These are phyloP conservation scores for Hoplostethus mediterraneus DNA, from an alignment of 2,797 vertebrate genomes.

Conservation along the genomic window DNA sequence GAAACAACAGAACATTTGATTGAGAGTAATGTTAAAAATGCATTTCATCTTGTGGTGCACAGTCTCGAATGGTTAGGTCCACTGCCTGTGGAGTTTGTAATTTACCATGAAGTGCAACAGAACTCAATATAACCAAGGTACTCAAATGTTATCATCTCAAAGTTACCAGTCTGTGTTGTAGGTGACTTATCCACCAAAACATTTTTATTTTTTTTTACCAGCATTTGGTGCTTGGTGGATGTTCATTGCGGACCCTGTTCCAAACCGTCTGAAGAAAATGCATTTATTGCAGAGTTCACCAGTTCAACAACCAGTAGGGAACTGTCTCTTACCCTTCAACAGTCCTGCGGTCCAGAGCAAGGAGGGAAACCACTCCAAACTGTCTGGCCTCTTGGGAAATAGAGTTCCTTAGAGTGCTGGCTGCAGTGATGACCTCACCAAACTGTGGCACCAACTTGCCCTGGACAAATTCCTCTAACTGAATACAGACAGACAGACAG, in stretches of 20 bases:
- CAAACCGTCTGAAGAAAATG: background rate
- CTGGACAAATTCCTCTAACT: constrained; percentile 81
- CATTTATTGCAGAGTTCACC: background rate
- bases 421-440: constrained; percentile 62
- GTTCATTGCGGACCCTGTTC: background rate
- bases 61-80: background rate
- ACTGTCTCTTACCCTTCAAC: constrained; percentile 75
- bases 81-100: background rate
- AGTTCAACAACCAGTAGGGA: background rate
- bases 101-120: constrained; percentile 3
- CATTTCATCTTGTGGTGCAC: background rate
- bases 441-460: constrained; percentile 75
- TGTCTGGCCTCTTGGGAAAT: constrained; percentile 82
- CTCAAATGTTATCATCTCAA: too few relatives aligned
- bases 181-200: too few relatives aligned
- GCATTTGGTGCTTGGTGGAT: background rate
- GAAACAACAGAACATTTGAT: constrained; percentile 28
- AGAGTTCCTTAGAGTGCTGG: constrained; percentile 74
- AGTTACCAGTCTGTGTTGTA: too few relatives aligned
- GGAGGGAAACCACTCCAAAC: constrained; percentile 78
- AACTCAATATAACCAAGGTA: background rate
- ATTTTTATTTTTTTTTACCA: too few relatives aligned
- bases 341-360: constrained; percentile 79
- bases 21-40: background rate
- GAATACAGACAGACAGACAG: background rate